Evolutionary conservation across 2,797 vertebrate species (phyloP), one percentile per base, ranked within the genome.

Genomic region (Cryptoblepharus egeriae): DNA sequence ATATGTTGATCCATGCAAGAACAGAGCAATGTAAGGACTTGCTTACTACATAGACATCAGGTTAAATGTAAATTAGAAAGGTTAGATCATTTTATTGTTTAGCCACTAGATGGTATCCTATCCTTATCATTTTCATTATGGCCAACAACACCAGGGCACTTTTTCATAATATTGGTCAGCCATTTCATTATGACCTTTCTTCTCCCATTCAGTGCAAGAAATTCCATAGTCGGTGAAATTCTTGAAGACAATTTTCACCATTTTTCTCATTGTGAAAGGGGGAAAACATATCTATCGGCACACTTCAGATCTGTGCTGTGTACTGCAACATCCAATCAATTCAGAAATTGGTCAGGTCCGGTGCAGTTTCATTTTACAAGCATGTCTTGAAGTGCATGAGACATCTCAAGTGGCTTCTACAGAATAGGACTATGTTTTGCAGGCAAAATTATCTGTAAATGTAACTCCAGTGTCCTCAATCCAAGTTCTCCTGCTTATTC

Each of bases 91-190:
- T 79, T 90, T 84, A 84, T 15, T 12, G 55, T 82, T 37, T n/a
- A 90, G 92, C 83, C 96, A 91, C 94, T 88, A 96, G 95, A 90
- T 95, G 96, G 94, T 94, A 94, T 84, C 92, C 91, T 95, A 84
- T 84, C 81, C 90, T 91, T 86, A 88, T 85, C 81, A 75, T 92
- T 93, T 78, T 85, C 49, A 1, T 80, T 37, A 88, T 88, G 58
- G 80, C 64, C n/a, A 88, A 45, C 76, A 88, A 9, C 55, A 78
- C 72, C 72, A 77, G 76, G 58, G 82, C 35, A 49, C 77, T 85
- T 88, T n/a, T 80, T 64, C 39, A 1, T 8, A 77, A 79, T 74
- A 61, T 86, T 72, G 85, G 1, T n/a, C 73, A 86, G 76, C 39
- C 67, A 37, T 67, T 76, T 87, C 79, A 74, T 72, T 26, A 73